phyloP scores from a whole-genome alignment of 2,888 invertebrate species.

The Horisme vitalbata region DNA sequence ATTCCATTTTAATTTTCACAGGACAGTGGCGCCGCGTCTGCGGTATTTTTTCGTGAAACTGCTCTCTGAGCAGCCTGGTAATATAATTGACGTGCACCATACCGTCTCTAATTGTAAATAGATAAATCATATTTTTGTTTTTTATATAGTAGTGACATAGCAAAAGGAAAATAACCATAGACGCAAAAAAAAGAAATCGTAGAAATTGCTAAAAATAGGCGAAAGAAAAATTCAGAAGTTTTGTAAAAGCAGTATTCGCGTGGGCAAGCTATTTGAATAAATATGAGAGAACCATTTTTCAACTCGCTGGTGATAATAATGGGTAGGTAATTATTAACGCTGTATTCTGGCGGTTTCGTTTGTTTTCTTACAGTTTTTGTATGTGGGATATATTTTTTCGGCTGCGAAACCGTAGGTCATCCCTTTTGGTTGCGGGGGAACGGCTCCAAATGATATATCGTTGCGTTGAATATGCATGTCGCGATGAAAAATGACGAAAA shows the following conservation, averaged over 20 bases:
- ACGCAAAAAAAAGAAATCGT: slow-evolving; percentile 28
- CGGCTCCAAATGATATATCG: slow-evolving; percentile 76
- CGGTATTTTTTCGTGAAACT: too few species aligned
- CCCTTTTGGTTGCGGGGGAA: slow-evolving; percentile 65
- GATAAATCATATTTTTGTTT: too few species aligned
- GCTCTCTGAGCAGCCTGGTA: too few species aligned
- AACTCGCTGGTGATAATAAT: slow-evolving; percentile 76
- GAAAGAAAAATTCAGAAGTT: slow-evolving; percentile 50
- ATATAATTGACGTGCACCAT: too few species aligned
- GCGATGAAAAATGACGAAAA: slow-evolving; percentile 78
- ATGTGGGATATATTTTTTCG: slow-evolving; percentile 61
- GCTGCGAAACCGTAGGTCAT: slow-evolving; percentile 69
- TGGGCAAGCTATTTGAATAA: slow-evolving; percentile 71
- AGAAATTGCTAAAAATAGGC: slow-evolving; percentile 37
- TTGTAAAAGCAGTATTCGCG: slow-evolving; percentile 59
- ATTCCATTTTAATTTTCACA: too few species aligned
- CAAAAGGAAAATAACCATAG: background rate
- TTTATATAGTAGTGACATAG: too few species aligned
- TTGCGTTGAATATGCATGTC: slow-evolving; percentile 81
- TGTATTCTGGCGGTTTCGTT: slow-evolving; percentile 71
- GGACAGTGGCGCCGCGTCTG: too few species aligned
- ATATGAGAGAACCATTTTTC: slow-evolving; percentile 74
- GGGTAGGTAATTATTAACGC: slow-evolving; percentile 79
- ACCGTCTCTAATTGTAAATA: too few species aligned
- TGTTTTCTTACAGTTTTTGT: slow-evolving; percentile 72